Evolutionary conservation across 2,888 invertebrate genomes (phyloP), one percentile per base, ranked within the genome.

Genomic region (Imbricaverruca yamaguchii): DNA sequence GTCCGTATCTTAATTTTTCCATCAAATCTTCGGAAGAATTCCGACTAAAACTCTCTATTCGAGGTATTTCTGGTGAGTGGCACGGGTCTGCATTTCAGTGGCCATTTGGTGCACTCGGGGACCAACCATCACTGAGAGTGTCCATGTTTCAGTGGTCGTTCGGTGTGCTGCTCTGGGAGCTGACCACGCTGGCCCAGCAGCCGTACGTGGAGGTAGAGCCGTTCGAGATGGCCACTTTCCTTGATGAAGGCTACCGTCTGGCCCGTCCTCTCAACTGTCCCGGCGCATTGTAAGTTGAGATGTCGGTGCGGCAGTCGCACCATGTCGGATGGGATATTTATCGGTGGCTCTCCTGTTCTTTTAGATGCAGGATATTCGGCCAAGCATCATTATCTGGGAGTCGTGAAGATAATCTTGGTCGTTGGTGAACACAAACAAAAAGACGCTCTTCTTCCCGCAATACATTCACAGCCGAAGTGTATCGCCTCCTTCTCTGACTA

Each of bases 121-220:
- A 84, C 84, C 84, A 81, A 81, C 84, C 80, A 84, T 84, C 63
- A 15, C 12, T 10, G 11, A 25, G 23, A 25, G 18, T n/a, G 18
- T 69, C 15, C 55, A 7, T 25, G 67, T 86, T 86, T 18, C 86
- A 95, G 88, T 98, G 98, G 98, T 93, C 97, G 2, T 92, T 97
- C 87, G 98, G 98, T 7, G 97, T 98, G 18, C 89, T 97, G 65
- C 89, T 98, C 82, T 98, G 98, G 98, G 98, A 98, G 88, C 88
- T 98, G 86, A 94, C 97, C 84, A 98, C 98, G 6, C 89, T 97
- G 83, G 97, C 96, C 9, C 95, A 95, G 86, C 96, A 96, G 87
- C 98, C 98, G 0, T 99, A 96, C 86, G 91, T 93, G 57, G 97
- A 98, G 87, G 94, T 98, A n/a, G 97, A 98, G 87, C 96, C 97